Base-by-base conservation (phyloP, 2,113 vertebrate species). In the Eleginops maclovinus region DNA sequence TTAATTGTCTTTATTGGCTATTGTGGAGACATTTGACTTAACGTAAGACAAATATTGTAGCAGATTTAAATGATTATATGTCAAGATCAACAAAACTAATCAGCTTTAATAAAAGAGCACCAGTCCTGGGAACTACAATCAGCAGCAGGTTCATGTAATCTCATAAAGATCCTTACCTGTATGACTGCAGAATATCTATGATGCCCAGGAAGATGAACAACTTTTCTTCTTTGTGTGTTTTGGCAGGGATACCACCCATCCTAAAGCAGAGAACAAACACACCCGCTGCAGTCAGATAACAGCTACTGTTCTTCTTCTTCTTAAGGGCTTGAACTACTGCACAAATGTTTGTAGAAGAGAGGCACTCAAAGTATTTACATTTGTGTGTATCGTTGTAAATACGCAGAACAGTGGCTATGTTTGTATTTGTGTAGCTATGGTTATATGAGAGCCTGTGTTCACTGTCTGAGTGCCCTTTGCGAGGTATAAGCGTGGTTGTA, bases 191-290 rank as follows among this genome's bases (percentile, higher is more conserved):
- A 86, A 99, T 98, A 87, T 99, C 98, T 79, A 99, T 99, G 90
- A 99, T 99, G 43, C 98, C 98, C 93, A 99, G 96, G 91, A 97
- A 99, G 59, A 99, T 95, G 85, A 99, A 95, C 61, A 99, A 91
- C 69, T 97, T 98, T 86, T 98, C 98, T 62, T 97, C 98, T 89
- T 95, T 97, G 92, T 97, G 95, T 84, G 95, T 98, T 92, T 96
- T 98, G 62, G 98, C 98, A 85, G 98, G 98, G 92, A 99, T 99
- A 43, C 98, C 98, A 59, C 98, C 98, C 97, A 99, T 99, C 91
- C 98, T 99, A 86, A 67, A 84, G 51, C 43, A 75, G n/a, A 67
- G 10, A 12, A 11, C 66, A 81, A 72, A 76, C 62, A 88, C 36
- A 72, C 12, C 50, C 61, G 51, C n/a, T n/a, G n/a, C 67, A 58